Evolutionary conservation across 2,797 vertebrate species (phyloP).

Genomic region (Acanthiza pusilla): DNA sequence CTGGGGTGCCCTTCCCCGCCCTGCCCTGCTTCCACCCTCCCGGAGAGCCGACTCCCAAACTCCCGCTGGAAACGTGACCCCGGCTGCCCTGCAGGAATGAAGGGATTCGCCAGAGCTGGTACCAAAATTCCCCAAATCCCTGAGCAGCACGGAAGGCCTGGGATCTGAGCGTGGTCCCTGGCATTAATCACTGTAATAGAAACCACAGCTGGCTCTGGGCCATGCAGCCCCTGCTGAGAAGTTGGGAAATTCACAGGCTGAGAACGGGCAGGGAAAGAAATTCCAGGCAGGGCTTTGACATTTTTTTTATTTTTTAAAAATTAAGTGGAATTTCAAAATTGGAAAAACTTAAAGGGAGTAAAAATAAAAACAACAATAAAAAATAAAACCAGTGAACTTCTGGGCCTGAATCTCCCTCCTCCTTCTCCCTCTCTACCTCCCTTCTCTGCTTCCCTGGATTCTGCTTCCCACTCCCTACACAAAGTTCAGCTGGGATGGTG

Average conservation of each 20-base stretch:
- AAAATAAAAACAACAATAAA: constrained; percentile 63
- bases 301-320: constrained; percentile 6
- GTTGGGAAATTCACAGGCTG: constrained; percentile 67
- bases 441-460: background rate
- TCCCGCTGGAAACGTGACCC: background rate
- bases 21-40: background rate
- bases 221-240: constrained; percentile 69
- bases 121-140: constrained; percentile 65
- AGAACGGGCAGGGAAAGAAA: constrained; percentile 73
- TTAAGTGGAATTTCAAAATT: constrained; percentile 56
- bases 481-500: background rate
- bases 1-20: background rate
- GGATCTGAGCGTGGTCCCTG: constrained; percentile 71
- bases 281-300: constrained; percentile 63
- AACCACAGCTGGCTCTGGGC: constrained; percentile 79
- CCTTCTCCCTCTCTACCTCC: background rate
- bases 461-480: background rate
- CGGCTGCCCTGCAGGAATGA: background rate
- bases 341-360: constrained; percentile 63
- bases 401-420: background rate
- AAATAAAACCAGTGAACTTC: background rate
- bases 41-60: background rate
- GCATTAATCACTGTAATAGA: constrained; percentile 81
- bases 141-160: constrained; percentile 66
- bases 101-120: constrained; percentile 42